Conservation (phyloP, 2,113 vertebrate species). For the Argyrosomus japonicus region DNA sequence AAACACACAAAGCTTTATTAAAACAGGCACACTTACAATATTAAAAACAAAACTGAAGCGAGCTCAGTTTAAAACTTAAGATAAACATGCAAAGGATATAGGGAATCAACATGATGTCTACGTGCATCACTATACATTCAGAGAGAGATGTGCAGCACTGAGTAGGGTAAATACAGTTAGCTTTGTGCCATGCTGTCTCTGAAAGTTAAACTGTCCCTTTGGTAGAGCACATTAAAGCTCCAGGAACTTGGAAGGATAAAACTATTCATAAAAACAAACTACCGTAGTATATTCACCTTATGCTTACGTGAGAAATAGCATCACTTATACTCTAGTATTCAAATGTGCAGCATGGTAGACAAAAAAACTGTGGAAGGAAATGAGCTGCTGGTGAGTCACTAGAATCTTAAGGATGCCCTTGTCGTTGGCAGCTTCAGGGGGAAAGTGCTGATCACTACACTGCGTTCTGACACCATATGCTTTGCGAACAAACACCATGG, state of each 20-base stretch:
- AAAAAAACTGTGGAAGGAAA: slow-evolving; percentile 31
- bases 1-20: not conserved
- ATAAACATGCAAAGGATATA: not conserved
- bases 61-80: not conserved
- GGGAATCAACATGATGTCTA: not conserved
- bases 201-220: slow-evolving; percentile 20
- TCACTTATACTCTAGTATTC: slow-evolving; percentile 20
- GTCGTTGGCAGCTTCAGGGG: slow-evolving; percentile 51
- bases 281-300: not conserved
- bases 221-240: slow-evolving; percentile 8
- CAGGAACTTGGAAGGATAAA: slow-evolving; percentile 23
- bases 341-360: slow-evolving; percentile 8
- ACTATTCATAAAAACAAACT: slow-evolving; percentile 6
- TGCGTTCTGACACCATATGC: slow-evolving; percentile 64
- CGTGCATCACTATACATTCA: not conserved
- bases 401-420: slow-evolving; percentile 58
- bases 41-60: not conserved
- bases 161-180: not conserved
- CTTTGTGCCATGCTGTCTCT: slow-evolving; percentile 3
- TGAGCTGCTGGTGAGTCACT: slow-evolving; percentile 47
- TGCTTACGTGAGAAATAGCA: slow-evolving; percentile 31
- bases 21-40: not conserved
- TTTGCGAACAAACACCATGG: slow-evolving; percentile 52
- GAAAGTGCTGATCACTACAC: slow-evolving; percentile 63
- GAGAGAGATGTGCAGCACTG: not conserved